phyloP scores from a whole-genome alignment of 2,113 vertebrate genomes.

The Stegastes partitus region DNA sequence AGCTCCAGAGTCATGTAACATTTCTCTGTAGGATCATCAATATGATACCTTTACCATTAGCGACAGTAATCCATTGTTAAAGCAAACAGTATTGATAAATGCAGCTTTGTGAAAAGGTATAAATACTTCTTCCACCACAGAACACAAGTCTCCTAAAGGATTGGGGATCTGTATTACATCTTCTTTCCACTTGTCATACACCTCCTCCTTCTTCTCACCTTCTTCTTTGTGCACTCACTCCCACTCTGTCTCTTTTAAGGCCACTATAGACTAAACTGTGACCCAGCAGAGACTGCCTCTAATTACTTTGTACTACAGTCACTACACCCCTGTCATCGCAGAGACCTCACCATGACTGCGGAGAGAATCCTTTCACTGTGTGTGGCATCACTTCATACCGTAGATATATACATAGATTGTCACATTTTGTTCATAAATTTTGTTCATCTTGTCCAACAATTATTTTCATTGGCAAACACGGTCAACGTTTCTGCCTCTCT shows the following conservation, averaged over 20 bases:
- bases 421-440: constrained; percentile 41
- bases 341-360: constrained; percentile 62
- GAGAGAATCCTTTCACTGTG: constrained; percentile 69
- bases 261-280: constrained; percentile 83
- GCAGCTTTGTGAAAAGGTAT: constrained; percentile 10
- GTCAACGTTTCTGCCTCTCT: constrained; percentile 35
- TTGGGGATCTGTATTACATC: constrained; percentile 11
- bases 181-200: constrained; percentile 16
- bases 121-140: background rate
- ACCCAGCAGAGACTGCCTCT: constrained; percentile 75
- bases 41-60: background rate
- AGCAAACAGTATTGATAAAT: background rate
- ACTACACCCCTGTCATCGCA: constrained; percentile 66
- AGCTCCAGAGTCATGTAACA: background rate
- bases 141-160: background rate
- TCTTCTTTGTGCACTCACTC: constrained; percentile 68
- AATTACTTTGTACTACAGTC: constrained; percentile 77
- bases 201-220: constrained; percentile 56
- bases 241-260: constrained; percentile 79
- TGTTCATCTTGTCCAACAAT: constrained; percentile 32
- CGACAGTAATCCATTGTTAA: background rate
- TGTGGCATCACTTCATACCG: constrained; percentile 67
- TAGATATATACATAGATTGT: constrained; percentile 26
- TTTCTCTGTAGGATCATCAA: background rate
- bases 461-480: constrained; percentile 54